Evolutionary conservation across 2,113 vertebrate genomes (phyloP).

Genomic region (Reinhardtius hippoglossoides): DNA sequence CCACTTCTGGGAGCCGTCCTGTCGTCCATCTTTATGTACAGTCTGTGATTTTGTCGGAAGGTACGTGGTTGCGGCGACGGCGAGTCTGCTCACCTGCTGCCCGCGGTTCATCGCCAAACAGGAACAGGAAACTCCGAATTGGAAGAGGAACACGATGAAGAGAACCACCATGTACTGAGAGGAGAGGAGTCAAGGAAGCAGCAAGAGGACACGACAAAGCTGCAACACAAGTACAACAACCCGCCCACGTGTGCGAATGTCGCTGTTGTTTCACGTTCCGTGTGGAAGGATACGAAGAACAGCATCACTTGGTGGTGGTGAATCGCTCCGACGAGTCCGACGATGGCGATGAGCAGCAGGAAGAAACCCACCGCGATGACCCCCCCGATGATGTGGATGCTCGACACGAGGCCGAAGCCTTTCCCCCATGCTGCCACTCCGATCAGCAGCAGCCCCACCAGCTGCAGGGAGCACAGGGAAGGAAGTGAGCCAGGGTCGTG

Average conservation of each 20-base stretch:
- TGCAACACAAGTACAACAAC: neutral
- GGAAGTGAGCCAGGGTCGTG: constrained; percentile 19
- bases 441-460: constrained; percentile 92
- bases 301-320: constrained; percentile 96
- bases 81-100: constrained; percentile 84
- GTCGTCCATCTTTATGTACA: too few species aligned
- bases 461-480: constrained; percentile 70
- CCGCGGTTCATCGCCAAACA: constrained; percentile 89
- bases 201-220: neutral
- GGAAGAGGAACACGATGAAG: constrained; percentile 91
- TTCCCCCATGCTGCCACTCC: constrained; percentile 93
- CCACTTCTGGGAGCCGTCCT: too few species aligned
- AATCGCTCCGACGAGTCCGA: constrained; percentile 89
- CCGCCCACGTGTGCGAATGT: too few species aligned
- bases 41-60: neutral
- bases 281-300: constrained; percentile 92
- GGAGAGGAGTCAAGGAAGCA: constrained; percentile 73
- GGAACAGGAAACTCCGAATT: constrained; percentile 92
- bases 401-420: constrained; percentile 90
- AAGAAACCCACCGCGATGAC: constrained; percentile 93
- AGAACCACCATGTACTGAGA: constrained; percentile 93
- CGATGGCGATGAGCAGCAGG: constrained; percentile 90
- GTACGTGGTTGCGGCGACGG: neutral
- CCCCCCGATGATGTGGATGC: constrained; percentile 92
- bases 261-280: too few species aligned